These are phyloP conservation scores for Tapera naevia DNA, from an alignment of 2,797 vertebrate genomes.

Conservation along the genomic window DNA sequence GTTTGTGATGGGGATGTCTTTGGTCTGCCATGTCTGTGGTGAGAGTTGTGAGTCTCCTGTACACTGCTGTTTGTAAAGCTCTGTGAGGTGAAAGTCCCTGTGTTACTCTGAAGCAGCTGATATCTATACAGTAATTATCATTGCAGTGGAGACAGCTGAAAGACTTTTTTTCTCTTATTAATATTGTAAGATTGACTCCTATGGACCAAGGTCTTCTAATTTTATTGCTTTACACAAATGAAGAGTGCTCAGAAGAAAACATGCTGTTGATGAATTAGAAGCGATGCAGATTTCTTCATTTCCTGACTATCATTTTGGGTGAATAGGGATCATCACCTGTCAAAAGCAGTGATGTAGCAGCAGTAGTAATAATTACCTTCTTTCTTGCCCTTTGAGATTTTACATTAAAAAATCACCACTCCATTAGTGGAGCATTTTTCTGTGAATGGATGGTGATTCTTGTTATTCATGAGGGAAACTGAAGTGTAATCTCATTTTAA, in stretches of 20 bases:
- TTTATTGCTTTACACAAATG: not conserved
- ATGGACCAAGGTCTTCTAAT: not conserved
- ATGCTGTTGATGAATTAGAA: not conserved
- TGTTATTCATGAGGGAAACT: not conserved
- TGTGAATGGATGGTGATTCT: not conserved
- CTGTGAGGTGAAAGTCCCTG: not conserved
- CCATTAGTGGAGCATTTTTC: not conserved
- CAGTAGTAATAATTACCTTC: not conserved
- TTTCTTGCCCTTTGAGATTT: not conserved
- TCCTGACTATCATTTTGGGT: not conserved
- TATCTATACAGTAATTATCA: not conserved
- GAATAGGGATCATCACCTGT: not conserved
- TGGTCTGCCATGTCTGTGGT: too few species aligned
- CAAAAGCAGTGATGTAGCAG: not conserved
- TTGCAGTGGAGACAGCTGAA: not conserved
- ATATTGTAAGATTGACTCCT: not conserved
- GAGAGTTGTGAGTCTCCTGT: not conserved
- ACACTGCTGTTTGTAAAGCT: not conserved
- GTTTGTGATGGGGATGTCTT: too few species aligned
- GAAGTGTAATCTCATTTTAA: not conserved
- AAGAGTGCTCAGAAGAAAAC: not conserved
- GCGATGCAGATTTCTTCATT: not conserved
- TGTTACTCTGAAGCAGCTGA: not conserved
- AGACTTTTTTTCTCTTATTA: not conserved
- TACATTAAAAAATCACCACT: not conserved